Evolutionary conservation across 2,113 vertebrate species (phyloP).

Genomic region (Dissostichus mawsoni): DNA sequence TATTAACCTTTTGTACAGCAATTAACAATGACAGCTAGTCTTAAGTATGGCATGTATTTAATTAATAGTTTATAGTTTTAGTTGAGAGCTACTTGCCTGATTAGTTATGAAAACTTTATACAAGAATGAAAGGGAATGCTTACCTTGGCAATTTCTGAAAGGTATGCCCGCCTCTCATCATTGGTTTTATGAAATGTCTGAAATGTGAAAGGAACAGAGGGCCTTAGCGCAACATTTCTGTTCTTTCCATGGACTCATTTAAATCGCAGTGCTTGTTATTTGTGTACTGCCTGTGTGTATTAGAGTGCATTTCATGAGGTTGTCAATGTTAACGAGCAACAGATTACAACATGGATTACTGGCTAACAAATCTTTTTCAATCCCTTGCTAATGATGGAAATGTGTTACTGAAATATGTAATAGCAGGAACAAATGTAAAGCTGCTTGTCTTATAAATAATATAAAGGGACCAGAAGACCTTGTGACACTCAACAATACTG

Average conservation of each 20-base stretch:
- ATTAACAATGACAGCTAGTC: neutral
- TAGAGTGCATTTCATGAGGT: slow-evolving; percentile 31
- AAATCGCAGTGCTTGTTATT: slow-evolving; percentile 7
- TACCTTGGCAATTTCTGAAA: slow-evolving; percentile 90
- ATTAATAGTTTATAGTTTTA: neutral
- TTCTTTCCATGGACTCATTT: slow-evolving; percentile 6
- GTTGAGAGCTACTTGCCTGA: slow-evolving; percentile 2
- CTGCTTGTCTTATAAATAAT: slow-evolving; percentile 38
- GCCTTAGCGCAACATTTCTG: neutral
- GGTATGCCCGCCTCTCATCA: slow-evolving; percentile 82
- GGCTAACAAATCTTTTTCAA: slow-evolving; percentile 46
- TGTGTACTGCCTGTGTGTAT: slow-evolving; percentile 20
- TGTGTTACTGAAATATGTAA: slow-evolving; percentile 26
- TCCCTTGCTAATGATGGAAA: slow-evolving; percentile 32
- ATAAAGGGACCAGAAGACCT: slow-evolving; percentile 18
- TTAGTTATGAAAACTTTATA: neutral
- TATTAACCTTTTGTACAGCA: neutral
- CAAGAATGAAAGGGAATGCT: slow-evolving; percentile 33
- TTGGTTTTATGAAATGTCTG: slow-evolving; percentile 90
- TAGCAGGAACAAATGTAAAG: slow-evolving; percentile 24
- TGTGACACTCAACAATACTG: neutral
- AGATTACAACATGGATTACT: slow-evolving; percentile 67
- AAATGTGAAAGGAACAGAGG: slow-evolving; percentile 35
- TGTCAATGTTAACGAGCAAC: slow-evolving; percentile 48
- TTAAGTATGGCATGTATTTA: neutral